Evolutionary conservation across 1,140 invertebrate species (phyloP).

Genomic region (Lerema accius): DNA sequence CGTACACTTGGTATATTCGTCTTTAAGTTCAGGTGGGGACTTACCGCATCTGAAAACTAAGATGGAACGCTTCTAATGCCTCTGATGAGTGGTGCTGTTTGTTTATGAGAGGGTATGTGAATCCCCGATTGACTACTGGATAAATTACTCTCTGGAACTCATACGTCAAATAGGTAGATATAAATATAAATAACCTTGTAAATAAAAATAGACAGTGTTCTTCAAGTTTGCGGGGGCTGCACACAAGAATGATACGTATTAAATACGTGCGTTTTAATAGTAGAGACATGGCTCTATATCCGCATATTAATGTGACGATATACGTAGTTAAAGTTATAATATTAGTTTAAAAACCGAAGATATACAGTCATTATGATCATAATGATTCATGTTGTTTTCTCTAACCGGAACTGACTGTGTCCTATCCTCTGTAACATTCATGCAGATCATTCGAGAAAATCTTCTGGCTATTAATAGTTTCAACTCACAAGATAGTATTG

Average conservation of each 20-base stretch:
- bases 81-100: background rate
- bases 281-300: background rate
- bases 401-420: background rate
- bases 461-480: conserved; percentile 16
- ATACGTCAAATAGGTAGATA: conserved; percentile 19
- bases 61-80: background rate
- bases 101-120: background rate
- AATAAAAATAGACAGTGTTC: conserved; percentile 18
- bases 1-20: background rate
- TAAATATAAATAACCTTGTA: conserved; percentile 21
- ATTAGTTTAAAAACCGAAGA: background rate
- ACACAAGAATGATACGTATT: conserved; percentile 3
- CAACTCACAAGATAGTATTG: conserved; percentile 2
- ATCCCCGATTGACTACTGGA: background rate
- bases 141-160: conserved; percentile 13
- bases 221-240: conserved; percentile 10
- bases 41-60: background rate
- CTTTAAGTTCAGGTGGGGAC: background rate
- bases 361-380: no score
- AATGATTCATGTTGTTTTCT: background rate
- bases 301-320: background rate
- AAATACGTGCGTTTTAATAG: background rate
- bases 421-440: background rate
- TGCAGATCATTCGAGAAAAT: conserved; percentile 1
- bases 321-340: background rate